Conservation (phyloP, 1,140 invertebrate species). For the Idris sp. region DNA sequence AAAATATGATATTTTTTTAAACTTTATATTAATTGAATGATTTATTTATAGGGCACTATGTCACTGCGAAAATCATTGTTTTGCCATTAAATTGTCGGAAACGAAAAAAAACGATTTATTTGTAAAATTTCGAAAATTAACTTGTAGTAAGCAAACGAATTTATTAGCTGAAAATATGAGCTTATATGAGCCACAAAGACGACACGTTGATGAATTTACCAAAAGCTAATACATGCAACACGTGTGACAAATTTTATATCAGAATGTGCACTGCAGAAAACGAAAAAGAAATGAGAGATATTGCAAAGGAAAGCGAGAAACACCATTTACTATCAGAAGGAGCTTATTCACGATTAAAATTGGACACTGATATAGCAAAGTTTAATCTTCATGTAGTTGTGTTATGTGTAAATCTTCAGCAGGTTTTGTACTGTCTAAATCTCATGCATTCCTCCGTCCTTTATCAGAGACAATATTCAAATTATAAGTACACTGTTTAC, state of each 20-base stretch:
- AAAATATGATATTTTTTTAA: no score
- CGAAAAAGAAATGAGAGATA: background rate
- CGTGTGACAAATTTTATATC: constrained; percentile 1
- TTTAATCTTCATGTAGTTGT: background rate
- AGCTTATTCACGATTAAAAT: no score
- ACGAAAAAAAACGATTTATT: background rate
- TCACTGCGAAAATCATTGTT: background rate
- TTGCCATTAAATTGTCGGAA: background rate
- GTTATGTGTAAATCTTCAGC: no score
- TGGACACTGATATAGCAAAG: no score
- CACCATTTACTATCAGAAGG: no score
- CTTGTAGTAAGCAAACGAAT: background rate
- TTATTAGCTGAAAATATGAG: background rate
- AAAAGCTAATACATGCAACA: background rate
- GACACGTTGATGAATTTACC: background rate
- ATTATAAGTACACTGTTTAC: no score
- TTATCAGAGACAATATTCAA: no score
- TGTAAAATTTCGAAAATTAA: background rate
- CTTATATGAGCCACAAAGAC: background rate
- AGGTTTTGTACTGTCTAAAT: no score
- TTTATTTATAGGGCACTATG: no score
- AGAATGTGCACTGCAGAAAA: background rate
- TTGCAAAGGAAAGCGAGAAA: no score
- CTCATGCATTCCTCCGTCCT: no score
- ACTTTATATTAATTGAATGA: no score